These are phyloP conservation scores for Unio pictorum DNA, from an alignment of 2,888 invertebrate genomes.

Conservation along the genomic window DNA sequence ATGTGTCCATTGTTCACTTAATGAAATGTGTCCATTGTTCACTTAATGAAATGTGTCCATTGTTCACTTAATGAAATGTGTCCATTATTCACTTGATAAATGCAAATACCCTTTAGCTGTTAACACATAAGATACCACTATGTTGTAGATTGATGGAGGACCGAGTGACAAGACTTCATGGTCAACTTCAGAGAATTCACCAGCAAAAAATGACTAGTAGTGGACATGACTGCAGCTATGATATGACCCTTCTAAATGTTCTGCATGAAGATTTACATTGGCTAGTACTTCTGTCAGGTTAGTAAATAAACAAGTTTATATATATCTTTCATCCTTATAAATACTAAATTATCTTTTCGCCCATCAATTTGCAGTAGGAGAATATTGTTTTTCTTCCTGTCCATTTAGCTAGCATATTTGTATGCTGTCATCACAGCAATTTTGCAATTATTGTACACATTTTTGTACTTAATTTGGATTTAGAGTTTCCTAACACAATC, in stretches of 20 bases:
- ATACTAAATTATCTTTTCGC: background rate
- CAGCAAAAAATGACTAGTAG: slow-evolving; percentile 52
- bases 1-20: too few species aligned
- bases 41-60: too few species aligned
- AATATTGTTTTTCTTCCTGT: background rate
- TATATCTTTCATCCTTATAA: background rate
- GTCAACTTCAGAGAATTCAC: slow-evolving; percentile 72
- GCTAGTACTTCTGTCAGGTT: slow-evolving; percentile 82
- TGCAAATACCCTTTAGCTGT: too few species aligned
- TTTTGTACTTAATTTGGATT: too few species aligned
- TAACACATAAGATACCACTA: background rate
- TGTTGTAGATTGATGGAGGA: slow-evolving; percentile 77
- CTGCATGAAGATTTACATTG: slow-evolving; percentile 93
- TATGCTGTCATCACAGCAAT: background rate
- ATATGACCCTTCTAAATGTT: slow-evolving; percentile 74
- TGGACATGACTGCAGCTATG: slow-evolving; percentile 39
- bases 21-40: too few species aligned
- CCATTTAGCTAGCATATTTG: background rate
- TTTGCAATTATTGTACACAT: background rate
- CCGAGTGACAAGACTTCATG: slow-evolving; percentile 76
- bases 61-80: too few species aligned
- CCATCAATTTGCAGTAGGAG: background rate
- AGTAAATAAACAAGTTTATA: slow-evolving; percentile 2
- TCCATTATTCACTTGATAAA: too few species aligned
- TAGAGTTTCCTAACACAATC: too few species aligned